A percentile compares a stretch with the other conserved stretches of the same genome.
phyloP scores from a whole-genome alignment of 2,797 vertebrate genomes.

The Cyprinella venusta region DNA sequence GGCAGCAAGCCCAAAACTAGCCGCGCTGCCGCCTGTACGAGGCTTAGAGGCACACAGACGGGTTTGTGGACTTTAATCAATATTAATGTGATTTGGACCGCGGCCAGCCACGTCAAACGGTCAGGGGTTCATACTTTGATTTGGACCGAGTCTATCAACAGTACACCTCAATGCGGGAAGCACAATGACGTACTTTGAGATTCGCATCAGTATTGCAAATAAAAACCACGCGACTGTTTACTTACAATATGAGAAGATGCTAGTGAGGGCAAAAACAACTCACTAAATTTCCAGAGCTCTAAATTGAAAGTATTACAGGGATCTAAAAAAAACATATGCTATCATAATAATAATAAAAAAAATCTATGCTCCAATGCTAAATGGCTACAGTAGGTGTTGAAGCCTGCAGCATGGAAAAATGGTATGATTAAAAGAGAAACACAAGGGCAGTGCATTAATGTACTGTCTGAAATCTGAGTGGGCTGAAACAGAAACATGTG shows the following conservation, averaged over 20 bases:
- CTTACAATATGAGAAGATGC: slow-evolving; percentile 3
- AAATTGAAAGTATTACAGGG: background rate
- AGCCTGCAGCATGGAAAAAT: slow-evolving; percentile 38
- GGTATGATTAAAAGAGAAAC: slow-evolving; percentile 25
- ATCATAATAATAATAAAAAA: slow-evolving; percentile 3
- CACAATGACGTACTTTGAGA: slow-evolving; percentile 18
- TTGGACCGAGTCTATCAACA: background rate
- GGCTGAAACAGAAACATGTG: slow-evolving; percentile 48
- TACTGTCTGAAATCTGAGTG: slow-evolving; percentile 22
- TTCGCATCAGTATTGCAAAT: background rate
- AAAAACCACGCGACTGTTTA: slow-evolving; percentile 14
- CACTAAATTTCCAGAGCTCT: background rate
- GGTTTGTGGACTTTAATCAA: slow-evolving; percentile 64
- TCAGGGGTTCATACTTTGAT: slow-evolving; percentile 38
- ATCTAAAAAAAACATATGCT: background rate
- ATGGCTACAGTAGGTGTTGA: slow-evolving; percentile 26
- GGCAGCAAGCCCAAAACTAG: slow-evolving; percentile 49
- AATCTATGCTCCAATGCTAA: background rate
- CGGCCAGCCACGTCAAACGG: slow-evolving; percentile 50
- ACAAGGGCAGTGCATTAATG: slow-evolving; percentile 2
- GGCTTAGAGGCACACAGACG: slow-evolving; percentile 51
- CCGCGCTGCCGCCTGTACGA: slow-evolving; percentile 33
- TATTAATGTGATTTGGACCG: slow-evolving; percentile 58
- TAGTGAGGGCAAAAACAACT: background rate
- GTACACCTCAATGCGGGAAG: background rate